Percentiles rank a stretch among this genome's conserved stretches.
Evolutionary conservation across 2,888 invertebrate genomes (phyloP).

Genomic region (Heliconius hortense): DNA sequence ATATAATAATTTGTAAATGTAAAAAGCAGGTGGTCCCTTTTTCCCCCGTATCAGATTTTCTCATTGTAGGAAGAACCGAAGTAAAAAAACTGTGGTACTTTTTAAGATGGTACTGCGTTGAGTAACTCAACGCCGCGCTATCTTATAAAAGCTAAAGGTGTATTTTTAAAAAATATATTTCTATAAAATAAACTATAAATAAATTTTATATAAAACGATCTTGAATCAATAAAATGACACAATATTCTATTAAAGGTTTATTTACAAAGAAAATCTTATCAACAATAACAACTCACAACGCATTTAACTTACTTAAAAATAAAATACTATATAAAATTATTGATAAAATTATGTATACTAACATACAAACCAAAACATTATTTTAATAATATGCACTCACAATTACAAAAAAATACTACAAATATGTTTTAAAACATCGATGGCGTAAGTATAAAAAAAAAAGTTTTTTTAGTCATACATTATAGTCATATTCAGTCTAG

Average conservation of each 20-base stretch:
- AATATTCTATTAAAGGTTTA: not conserved
- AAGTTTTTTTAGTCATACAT: not conserved
- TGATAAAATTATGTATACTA: slow-evolving; percentile 5
- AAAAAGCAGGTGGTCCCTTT: too few relatives aligned
- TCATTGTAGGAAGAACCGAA: too few relatives aligned
- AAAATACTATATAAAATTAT: slow-evolving; percentile 1
- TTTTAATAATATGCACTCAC: not conserved
- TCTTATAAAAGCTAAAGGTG: too few relatives aligned
- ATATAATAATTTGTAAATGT: too few relatives aligned
- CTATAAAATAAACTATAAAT: too few relatives aligned
- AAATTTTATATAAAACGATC: not conserved
- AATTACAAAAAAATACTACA: not conserved
- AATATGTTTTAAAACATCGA: not conserved
- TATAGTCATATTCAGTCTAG: not conserved
- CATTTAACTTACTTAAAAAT: slow-evolving; percentile 2
- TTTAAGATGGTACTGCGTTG: too few relatives aligned
- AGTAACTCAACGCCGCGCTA: too few relatives aligned
- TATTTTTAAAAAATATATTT: too few relatives aligned
- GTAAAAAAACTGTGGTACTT: too few relatives aligned
- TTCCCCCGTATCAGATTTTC: too few relatives aligned
- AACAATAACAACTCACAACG: not conserved
- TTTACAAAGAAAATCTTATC: slow-evolving; percentile 11
- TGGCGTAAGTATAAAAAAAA: not conserved
- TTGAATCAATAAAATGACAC: not conserved
- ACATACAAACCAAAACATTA: not conserved